Conservation (phyloP, 30 jellyfish, hydroid and myxozoan species). For the Aurelia aurita region DNA sequence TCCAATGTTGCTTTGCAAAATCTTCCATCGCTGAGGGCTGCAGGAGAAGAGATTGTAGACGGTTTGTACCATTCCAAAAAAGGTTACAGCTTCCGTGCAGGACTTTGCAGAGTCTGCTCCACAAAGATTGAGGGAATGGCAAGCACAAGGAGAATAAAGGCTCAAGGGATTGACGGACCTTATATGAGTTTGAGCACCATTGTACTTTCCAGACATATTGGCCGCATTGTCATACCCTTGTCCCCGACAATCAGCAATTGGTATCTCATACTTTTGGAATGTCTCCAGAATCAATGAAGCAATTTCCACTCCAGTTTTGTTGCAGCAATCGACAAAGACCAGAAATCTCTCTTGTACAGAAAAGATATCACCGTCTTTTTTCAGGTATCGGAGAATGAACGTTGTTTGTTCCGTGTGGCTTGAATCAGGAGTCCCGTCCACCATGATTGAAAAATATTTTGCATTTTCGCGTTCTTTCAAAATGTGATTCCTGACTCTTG, state of each 20-base stretch:
- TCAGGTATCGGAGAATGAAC: conserved; percentile 11
- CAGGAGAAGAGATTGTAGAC: conserved; percentile 48
- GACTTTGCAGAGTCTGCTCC: conserved; percentile 70
- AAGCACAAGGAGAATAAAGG: conserved; percentile 66
- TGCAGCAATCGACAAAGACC: conserved; percentile 59
- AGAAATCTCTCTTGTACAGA: conserved; percentile 43
- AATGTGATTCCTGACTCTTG: conserved; percentile 9
- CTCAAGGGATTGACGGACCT: conserved; percentile 61
- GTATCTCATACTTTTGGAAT: conserved; percentile 42
- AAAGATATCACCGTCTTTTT: background rate
- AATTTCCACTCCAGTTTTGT: conserved; percentile 58
- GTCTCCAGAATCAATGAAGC: conserved; percentile 58
- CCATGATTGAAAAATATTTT: conserved; percentile 33
- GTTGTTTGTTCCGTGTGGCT: conserved; percentile 25
- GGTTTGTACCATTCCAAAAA: conserved; percentile 57
- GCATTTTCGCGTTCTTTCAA: conserved; percentile 28
- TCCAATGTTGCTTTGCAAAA: conserved; percentile 50
- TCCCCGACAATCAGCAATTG: conserved; percentile 69
- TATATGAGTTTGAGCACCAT: conserved; percentile 74
- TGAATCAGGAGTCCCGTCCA: conserved; percentile 40
- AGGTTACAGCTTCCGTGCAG: conserved; percentile 66
- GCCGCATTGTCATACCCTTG: conserved; percentile 81
- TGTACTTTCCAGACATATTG: conserved; percentile 70
- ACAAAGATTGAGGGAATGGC: conserved; percentile 73
- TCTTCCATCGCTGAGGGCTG: conserved; percentile 55